Conservation (phyloP, 2,113 vertebrate genomes). For the Ornithorhynchus anatinus region DNA sequence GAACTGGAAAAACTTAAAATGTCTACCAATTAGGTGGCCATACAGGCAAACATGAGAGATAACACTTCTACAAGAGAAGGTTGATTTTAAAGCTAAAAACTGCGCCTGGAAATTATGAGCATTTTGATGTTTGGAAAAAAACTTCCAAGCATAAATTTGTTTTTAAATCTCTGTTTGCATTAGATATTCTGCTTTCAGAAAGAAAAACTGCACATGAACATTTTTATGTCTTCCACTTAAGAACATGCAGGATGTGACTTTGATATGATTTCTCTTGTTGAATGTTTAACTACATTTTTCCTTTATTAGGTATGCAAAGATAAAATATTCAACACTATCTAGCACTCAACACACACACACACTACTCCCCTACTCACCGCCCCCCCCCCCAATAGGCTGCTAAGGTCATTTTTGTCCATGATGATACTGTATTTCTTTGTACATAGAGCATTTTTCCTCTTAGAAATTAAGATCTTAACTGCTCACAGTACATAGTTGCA, state of each 20-base stretch:
- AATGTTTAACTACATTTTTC: not conserved
- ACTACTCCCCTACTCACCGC: too few relatives aligned
- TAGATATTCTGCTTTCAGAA: not conserved
- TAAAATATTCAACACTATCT: not conserved
- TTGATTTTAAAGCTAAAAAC: not conserved
- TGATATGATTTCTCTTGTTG: not conserved
- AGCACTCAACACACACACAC: constrained; percentile 1
- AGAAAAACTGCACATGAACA: not conserved
- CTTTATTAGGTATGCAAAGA: not conserved
- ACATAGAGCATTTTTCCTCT: not conserved
- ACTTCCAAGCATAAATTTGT: too few relatives aligned
- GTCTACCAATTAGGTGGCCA: too few relatives aligned
- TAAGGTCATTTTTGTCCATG: constrained; percentile 10
- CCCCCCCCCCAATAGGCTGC: too few relatives aligned
- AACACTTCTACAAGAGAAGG: not conserved
- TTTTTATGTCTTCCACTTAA: not conserved
- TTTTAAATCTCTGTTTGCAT: not conserved
- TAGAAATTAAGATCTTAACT: not conserved
- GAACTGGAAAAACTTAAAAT: too few relatives aligned
- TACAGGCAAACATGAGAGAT: too few relatives aligned
- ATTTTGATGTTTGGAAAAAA: too few relatives aligned
- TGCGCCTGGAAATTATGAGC: not conserved
- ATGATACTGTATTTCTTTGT: not conserved
- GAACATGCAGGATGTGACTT: not conserved
- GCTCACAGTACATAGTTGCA: not conserved